Evolutionary conservation across 2,113 vertebrate species (phyloP), one percentile per base, ranked within the genome.

Genomic region (Mobula hypostoma): DNA sequence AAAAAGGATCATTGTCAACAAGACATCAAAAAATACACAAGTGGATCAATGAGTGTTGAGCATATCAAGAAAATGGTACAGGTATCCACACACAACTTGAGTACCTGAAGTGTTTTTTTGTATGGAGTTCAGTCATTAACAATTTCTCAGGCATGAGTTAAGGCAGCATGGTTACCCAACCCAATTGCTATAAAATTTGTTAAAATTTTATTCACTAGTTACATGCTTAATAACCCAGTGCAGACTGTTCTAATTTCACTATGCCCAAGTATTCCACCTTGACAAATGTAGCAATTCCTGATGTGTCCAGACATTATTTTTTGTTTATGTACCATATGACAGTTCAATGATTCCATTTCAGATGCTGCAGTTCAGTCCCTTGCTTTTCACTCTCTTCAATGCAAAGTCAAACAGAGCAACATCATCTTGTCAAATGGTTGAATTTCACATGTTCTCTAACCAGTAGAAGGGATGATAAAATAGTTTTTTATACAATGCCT

Each of bases 401-500:
- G 29, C 32, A 68, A 36, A 66, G 14, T 66, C 66, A 63, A n/a
- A 27, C n/a, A 14, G n/a, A n/a, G 58, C 24, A 27, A 56, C 61
- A 87, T n/a, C 21, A 88, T 66, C 58, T 63, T 63, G 12, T 14
- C 29, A 88, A 58, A 66, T 88, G 14, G 29, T 19, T 90, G 32
- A 90, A 29, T 48, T 48, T 14, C 58, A 29, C 7, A n/a, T 66
- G 85, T 32, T 61, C 61, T 32, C 29, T 7, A 8, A 79, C n/a
- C 14, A 61, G 9, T 15, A 5, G 56, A 61, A 61, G 83, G 56
- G 56, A 9, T 61, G 11, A 56, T 29, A 8, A 85, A 63, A 79
- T 79, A 11, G 56, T 27, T 29, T 66, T 48, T 76, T 96, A 98
- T 94, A 98, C 97, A 0, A 99, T 97, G 94, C 98, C 98, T 94